Conservation (phyloP, 64 coral and sea anemone genomes). For the Montipora efflorescens region DNA sequence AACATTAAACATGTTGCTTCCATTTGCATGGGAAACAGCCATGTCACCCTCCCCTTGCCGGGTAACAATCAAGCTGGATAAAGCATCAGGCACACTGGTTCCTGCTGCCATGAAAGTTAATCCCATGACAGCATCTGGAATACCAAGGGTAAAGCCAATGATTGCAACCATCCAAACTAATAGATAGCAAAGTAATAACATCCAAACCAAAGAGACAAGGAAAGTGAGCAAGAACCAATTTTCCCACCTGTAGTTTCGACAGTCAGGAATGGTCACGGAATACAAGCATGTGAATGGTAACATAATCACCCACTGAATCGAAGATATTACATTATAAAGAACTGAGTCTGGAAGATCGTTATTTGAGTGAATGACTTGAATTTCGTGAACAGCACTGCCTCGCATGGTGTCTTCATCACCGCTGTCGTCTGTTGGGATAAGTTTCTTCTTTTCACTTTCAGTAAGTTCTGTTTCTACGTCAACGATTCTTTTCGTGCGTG, state of each 20-base stretch:
- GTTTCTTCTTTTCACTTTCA: neutral
- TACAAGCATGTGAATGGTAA: constrained; percentile 63
- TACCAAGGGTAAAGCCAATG: constrained; percentile 82
- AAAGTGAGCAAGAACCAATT: constrained; percentile 76
- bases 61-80: constrained; percentile 82
- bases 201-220: constrained; percentile 80
- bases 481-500: neutral
- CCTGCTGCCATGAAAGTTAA: constrained; percentile 90
- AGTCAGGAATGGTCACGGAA: constrained; percentile 87
- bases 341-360: constrained; percentile 44
- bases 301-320: constrained; percentile 53
- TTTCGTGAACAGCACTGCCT: neutral
- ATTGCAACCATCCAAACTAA: constrained; percentile 91
- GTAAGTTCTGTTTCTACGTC: neutral
- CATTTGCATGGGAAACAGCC: constrained; percentile 87
- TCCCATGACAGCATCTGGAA: constrained; percentile 91
- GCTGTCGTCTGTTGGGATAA: neutral
- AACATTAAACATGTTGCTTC: constrained; percentile 88
- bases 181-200: constrained; percentile 77
- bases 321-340: constrained; percentile 39
- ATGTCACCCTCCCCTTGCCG: constrained; percentile 92
- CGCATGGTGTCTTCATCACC: neutral
- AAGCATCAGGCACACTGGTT: constrained; percentile 87
- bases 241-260: constrained; percentile 77
- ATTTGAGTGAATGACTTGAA: neutral